These are phyloP conservation scores for Pachydiplax longipennis DNA, from an alignment of 2,888 invertebrate species.

Conservation along the genomic window DNA sequence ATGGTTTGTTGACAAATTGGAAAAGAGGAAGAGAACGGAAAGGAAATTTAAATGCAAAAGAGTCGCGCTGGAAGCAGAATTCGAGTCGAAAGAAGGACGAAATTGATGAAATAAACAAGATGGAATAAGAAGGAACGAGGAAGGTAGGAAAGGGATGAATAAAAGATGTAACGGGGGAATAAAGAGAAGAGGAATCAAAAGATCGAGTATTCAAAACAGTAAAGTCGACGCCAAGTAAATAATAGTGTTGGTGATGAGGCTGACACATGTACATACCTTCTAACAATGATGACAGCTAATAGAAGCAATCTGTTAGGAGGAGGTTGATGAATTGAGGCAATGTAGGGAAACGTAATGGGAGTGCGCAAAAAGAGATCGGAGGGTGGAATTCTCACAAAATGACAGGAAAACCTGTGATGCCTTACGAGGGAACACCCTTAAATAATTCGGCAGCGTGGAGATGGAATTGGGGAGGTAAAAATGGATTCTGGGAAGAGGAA, in stretches of 20 bases:
- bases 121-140: neutral
- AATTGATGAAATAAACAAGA: neutral
- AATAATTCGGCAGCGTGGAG: neutral
- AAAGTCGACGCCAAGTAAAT: too few species aligned
- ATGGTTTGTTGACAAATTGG: too few species aligned
- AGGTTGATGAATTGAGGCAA: neutral
- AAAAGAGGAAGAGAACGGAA: neutral
- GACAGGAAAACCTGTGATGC: neutral
- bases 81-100: neutral
- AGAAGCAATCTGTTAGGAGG: neutral
- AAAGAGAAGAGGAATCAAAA: neutral
- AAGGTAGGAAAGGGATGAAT: neutral
- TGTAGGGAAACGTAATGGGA: neutral
- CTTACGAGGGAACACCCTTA: neutral
- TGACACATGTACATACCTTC: too few species aligned
- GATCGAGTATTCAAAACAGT: too few species aligned
- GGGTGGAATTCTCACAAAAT: neutral
- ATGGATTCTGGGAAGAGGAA: neutral
- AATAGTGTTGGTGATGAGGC: too few species aligned
- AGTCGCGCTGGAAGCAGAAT: neutral
- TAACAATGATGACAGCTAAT: neutral
- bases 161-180: neutral
- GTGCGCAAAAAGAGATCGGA: neutral
- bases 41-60: neutral
- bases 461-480: neutral